Percentiles rank a stretch among this genome's conserved stretches.
Conservation (phyloP, 2,113 vertebrate genomes). For the Cyanistes caeruleus region DNA sequence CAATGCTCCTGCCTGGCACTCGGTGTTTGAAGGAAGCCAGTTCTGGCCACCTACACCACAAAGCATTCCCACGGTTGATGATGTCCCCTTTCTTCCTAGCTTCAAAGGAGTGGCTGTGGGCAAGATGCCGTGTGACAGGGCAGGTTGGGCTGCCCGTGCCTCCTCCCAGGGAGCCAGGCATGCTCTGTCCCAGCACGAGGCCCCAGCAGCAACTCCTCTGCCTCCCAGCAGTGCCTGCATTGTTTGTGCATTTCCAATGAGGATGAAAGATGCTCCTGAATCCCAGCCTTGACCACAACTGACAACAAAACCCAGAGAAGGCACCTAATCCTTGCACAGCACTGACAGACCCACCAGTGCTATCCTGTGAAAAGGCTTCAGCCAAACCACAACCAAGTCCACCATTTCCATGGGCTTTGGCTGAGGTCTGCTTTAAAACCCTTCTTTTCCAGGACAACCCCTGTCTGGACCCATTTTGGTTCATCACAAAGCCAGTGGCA, state of each 20-base stretch:
- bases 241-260: accelerated
- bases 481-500: background rate
- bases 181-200: accelerated
- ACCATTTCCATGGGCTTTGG: background rate
- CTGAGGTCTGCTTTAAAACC: background rate
- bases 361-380: background rate
- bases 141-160: background rate
- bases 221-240: background rate
- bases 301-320: background rate
- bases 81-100: background rate
- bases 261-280: background rate
- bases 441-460: background rate
- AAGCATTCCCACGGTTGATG: background rate
- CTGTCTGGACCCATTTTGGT: background rate
- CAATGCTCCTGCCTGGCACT: accelerated
- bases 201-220: background rate
- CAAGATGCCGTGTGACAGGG: accelerated
- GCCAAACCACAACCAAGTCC: background rate
- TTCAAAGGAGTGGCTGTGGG: background rate
- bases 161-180: background rate
- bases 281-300: background rate
- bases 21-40: accelerated
- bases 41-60: background rate
- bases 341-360: background rate
- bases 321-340: accelerated